phyloP scores from a whole-genome alignment of 2,797 vertebrate genomes.

The Esox lucius region DNA sequence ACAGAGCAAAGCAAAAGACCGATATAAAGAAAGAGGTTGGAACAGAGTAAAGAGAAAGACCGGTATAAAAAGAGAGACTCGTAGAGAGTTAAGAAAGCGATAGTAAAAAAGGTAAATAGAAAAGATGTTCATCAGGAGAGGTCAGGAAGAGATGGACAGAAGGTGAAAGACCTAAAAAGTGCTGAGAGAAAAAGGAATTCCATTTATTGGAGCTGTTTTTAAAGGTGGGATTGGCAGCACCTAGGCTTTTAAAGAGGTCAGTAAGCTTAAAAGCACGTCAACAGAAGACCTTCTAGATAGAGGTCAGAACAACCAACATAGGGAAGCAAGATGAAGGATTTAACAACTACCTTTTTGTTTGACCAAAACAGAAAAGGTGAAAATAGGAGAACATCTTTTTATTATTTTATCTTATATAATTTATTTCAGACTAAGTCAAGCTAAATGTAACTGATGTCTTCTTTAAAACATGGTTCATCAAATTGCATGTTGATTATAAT shows the following conservation, averaged over 20 bases:
- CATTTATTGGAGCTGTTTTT: not conserved
- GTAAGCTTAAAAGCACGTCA: not conserved
- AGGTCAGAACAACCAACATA: conserved; percentile 2
- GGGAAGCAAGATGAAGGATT: not conserved
- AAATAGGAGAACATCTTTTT: not conserved
- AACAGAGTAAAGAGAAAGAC: no score
- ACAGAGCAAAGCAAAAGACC: conserved; percentile 21
- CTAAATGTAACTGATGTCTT: not conserved
- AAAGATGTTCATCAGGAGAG: conserved; percentile 1
- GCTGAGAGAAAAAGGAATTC: conserved; percentile 20
- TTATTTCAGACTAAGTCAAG: not conserved
- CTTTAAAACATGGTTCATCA: not conserved
- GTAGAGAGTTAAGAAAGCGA: no score
- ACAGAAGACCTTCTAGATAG: not conserved
- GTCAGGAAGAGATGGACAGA: conserved; percentile 20
- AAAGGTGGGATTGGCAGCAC: not conserved
- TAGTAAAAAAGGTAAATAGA: not conserved
- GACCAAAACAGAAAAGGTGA: not conserved
- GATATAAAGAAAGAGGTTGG: no score
- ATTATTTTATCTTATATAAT: not conserved
- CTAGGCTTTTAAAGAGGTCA: not conserved
- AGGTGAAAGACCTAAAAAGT: conserved; percentile 18
- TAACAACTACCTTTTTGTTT: not conserved
- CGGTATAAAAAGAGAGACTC: no score
- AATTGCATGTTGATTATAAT: not conserved